Evolutionary conservation across 2,797 vertebrate genomes (phyloP).

Genomic region (Astyanax mexicanus): DNA sequence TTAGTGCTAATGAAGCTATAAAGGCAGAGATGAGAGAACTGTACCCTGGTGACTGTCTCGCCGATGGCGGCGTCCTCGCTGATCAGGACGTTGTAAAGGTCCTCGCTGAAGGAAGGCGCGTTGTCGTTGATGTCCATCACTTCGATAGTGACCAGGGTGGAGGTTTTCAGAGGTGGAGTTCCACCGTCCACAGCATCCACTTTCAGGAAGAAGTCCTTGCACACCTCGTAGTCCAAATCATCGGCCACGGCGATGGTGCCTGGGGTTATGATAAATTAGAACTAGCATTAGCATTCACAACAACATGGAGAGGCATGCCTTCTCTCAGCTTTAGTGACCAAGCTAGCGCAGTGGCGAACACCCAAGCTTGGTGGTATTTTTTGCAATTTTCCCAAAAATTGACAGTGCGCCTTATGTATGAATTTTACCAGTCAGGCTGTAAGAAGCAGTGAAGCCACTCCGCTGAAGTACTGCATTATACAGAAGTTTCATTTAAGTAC

Average conservation of each 20-base stretch:
- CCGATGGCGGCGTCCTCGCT: constrained; percentile 90
- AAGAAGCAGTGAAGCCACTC: no score
- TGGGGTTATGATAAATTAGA: constrained; percentile 62
- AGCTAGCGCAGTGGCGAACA: neutral
- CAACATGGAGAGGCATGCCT: neutral
- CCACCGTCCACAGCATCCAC: constrained; percentile 93
- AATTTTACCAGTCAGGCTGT: no score
- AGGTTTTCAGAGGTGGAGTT: constrained; percentile 87
- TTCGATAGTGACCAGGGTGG: constrained; percentile 91
- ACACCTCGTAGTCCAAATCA: constrained; percentile 92
- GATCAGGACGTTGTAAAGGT: constrained; percentile 90
- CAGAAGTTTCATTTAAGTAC: no score
- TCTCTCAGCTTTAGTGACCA: neutral
- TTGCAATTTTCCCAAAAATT: no score
- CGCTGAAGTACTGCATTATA: no score
- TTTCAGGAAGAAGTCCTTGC: constrained; percentile 91
- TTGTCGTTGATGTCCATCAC: constrained; percentile 97
- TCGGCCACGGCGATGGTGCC: constrained; percentile 89
- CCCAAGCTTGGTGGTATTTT: no score
- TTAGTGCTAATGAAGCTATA: constrained; percentile 31
- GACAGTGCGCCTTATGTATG: no score
- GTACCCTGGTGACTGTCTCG: constrained; percentile 87
- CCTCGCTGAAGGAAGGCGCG: constrained; percentile 88
- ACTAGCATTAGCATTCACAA: neutral
- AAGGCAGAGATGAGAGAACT: constrained; percentile 8